Evolutionary conservation across 2,113 vertebrate genomes (phyloP).

Genomic region (Phoxinus phoxinus): DNA sequence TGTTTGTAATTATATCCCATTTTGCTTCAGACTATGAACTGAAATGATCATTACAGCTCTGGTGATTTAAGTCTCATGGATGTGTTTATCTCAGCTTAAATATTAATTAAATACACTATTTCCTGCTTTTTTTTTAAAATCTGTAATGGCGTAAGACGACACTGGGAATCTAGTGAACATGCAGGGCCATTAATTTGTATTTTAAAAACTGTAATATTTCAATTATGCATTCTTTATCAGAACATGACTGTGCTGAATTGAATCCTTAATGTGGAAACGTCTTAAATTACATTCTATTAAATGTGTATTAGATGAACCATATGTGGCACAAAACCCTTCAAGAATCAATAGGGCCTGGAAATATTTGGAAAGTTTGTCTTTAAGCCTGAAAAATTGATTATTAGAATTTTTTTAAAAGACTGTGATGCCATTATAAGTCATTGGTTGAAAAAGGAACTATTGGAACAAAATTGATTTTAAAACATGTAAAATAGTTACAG

Average conservation of each 20-base stretch:
- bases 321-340: neutral
- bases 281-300: constrained; percentile 48
- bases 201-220: constrained; percentile 46
- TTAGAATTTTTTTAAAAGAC: neutral
- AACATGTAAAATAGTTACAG: neutral
- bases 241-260: constrained; percentile 53
- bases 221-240: constrained; percentile 52
- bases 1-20: constrained; percentile 50
- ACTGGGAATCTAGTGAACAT: constrained; percentile 22
- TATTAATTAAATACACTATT: constrained; percentile 52
- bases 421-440: neutral
- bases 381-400: neutral
- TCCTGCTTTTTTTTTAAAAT: constrained; percentile 39
- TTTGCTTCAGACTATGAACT: constrained; percentile 38
- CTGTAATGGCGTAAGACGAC: constrained; percentile 42
- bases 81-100: constrained; percentile 56
- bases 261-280: constrained; percentile 49
- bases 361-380: neutral
- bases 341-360: neutral
- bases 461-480: neutral
- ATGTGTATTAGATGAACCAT: constrained; percentile 12
- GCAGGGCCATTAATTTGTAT: constrained; percentile 43
- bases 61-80: constrained; percentile 49
- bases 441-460: neutral
- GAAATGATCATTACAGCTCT: constrained; percentile 47